Conservation (phyloP, 2,888 invertebrate species). For the Drosophila aldrichi region DNA sequence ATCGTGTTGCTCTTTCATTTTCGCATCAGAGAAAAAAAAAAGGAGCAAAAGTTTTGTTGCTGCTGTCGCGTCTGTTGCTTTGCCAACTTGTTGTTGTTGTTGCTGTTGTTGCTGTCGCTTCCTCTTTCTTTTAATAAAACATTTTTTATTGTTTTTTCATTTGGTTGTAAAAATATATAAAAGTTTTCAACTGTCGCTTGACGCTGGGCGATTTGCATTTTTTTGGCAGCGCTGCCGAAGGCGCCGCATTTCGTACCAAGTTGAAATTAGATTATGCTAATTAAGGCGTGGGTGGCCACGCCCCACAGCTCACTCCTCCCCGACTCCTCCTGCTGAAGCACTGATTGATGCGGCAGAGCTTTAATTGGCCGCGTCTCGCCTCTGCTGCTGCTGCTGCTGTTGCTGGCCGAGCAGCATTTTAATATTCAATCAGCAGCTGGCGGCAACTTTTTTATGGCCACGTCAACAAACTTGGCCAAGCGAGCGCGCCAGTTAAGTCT, state of each 20-base stretch:
- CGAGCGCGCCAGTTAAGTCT: constrained; percentile 34
- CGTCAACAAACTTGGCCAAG: constrained; percentile 45
- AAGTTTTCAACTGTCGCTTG: constrained; percentile 65
- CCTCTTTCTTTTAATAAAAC: constrained; percentile 26
- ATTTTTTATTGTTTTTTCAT: constrained; percentile 78
- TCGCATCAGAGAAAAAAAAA: constrained; percentile 68
- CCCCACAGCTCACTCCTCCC: neutral
- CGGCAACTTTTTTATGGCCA: constrained; percentile 57
- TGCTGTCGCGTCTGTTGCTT: constrained; percentile 42
- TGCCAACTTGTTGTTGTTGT: constrained; percentile 34
- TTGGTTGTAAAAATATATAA: constrained; percentile 78
- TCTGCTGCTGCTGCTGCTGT: constrained; percentile 11
- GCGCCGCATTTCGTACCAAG: constrained; percentile 52
- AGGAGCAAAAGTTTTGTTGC: constrained; percentile 54
- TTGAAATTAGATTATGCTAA: constrained; percentile 83
- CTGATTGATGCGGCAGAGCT: constrained; percentile 72
- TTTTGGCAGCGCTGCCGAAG: constrained; percentile 51
- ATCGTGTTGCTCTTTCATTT: constrained; percentile 81
- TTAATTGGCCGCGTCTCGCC: constrained; percentile 55
- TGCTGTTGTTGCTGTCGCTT: constrained; percentile 27
- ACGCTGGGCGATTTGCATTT: constrained; percentile 58
- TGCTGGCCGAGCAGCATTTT: constrained; percentile 57
- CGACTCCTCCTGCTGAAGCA: neutral
- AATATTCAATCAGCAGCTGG: constrained; percentile 78
- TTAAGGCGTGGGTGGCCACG: constrained; percentile 70